These are phyloP conservation scores for Lytechinus pictus DNA, from an alignment of 35 echinoderm and acorn worm species.

Conservation along the genomic window DNA sequence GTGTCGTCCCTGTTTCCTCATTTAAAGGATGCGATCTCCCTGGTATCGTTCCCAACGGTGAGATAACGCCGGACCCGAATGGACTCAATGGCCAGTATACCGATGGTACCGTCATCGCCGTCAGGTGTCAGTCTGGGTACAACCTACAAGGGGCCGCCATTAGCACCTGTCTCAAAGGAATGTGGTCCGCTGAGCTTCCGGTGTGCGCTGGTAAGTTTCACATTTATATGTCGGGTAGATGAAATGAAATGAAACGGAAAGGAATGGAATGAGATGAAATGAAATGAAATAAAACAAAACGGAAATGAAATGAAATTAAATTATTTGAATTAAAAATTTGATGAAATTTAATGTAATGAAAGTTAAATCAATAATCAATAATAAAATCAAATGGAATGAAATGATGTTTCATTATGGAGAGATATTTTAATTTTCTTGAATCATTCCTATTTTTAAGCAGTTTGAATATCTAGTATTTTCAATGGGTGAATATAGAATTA, in stretches of 20 bases:
- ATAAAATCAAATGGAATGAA: too few species aligned
- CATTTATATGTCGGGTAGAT: too few species aligned
- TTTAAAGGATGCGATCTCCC: not conserved
- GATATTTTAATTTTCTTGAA: not conserved
- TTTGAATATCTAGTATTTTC: not conserved
- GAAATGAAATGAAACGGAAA: too few species aligned
- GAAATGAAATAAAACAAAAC: too few species aligned
- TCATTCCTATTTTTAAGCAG: not conserved
- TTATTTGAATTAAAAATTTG: too few species aligned
- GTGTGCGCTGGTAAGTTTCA: not conserved
- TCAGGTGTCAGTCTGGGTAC: not conserved
- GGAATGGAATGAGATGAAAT: too few species aligned
- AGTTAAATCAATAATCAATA: too few species aligned
- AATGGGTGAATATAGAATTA: not conserved
- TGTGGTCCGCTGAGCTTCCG: conserved; percentile 22
- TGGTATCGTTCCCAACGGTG: not conserved
- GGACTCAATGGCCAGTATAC: not conserved
- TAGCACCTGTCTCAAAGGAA: conserved; percentile 6
- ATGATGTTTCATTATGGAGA: too few species aligned
- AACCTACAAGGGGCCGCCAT: not conserved
- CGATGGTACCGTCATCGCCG: not conserved
- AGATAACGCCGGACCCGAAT: not conserved
- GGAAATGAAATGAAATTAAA: too few species aligned
- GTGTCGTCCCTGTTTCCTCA: not conserved
- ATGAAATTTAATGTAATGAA: too few species aligned